Percentiles rank a stretch among this genome's conserved stretches.
These are phyloP conservation scores for Brachystomella parvula DNA, from an alignment of 1,140 invertebrate species.

Conservation along the genomic window DNA sequence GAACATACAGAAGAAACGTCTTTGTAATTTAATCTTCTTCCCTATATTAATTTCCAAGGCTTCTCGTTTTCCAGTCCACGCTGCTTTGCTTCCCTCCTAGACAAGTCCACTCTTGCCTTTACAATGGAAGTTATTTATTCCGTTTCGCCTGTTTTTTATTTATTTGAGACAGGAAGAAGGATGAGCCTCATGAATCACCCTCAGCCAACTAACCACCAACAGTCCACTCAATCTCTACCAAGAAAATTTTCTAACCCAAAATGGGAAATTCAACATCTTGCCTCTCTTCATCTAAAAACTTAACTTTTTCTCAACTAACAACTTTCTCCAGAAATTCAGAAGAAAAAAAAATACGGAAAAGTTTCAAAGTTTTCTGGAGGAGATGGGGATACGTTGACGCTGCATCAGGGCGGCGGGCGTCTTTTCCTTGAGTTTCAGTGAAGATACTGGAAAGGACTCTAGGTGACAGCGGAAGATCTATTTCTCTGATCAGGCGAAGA, in stretches of 20 bases:
- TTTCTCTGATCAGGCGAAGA: neutral
- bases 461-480: slow-evolving; percentile 1
- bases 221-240: slow-evolving; percentile 19
- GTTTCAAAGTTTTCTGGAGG: neutral
- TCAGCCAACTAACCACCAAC: neutral
- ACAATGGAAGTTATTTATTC: slow-evolving; percentile 37
- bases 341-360: neutral
- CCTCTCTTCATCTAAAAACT: neutral
- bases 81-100: neutral
- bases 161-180: slow-evolving; percentile 31
- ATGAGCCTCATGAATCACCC: slow-evolving; percentile 30
- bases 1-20: no score
- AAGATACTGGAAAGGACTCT: neutral
- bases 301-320: neutral
- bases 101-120: neutral
- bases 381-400: neutral
- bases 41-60: neutral
- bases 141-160: slow-evolving; percentile 23
- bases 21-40: neutral
- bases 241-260: slow-evolving; percentile 7
- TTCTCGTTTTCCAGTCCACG: neutral
- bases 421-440: neutral
- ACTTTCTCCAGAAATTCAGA: neutral
- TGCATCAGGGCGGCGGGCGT: no score
- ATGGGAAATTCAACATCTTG: slow-evolving; percentile 8